Base-by-base conservation (phyloP, 1,140 invertebrate genomes). In the Watersipora subatra region DNA sequence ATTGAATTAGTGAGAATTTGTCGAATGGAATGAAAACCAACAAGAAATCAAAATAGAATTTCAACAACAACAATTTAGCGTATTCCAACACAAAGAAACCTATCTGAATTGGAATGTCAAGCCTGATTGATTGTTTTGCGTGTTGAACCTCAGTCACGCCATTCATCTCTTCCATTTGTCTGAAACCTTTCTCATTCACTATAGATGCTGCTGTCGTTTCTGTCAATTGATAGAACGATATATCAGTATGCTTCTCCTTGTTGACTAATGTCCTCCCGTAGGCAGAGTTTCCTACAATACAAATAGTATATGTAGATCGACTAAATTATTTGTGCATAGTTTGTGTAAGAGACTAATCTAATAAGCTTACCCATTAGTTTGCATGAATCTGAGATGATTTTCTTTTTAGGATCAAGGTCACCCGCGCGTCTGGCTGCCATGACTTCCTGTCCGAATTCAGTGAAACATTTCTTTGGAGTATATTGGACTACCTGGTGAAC, bases 371-470 rank as follows among this genome's bases (percentile, higher is more conserved):
- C 64, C 1, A 34, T 19, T 19, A 66, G 34, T 62, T 66, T 66
- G 7, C 57, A 29, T 0, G 64, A 59, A 22, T 72, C 70, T 1
- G 70, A 69, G 12, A 71, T 61, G 28, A 73, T 71, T 57, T 67
- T n/a, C 1, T 62, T 65, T 19, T 55, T 28, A 22, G 63, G 56
- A 25, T 68, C 63, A 2, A 0, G 28, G 24, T 73, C 70, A 26
- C 72, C 68, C n/a, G 17, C 2, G 22, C 72, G 64, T 57, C 70
- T 19, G 1, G 69, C 69, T 17, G 68, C n/a, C 29, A 67, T 69
- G 3, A 62, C 27, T 7, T 19, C 22, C 2, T 25, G 2, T n/a
- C 12, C 25, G 2, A 28, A 24, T n/a, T 7, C 2, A 2, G 1
- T 27, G n/a, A 62, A 62, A n/a, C 59, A 62, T 7, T 2, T 26